phyloP scores from a whole-genome alignment of 2,797 vertebrate species.

The Bradypodion pumilum region DNA sequence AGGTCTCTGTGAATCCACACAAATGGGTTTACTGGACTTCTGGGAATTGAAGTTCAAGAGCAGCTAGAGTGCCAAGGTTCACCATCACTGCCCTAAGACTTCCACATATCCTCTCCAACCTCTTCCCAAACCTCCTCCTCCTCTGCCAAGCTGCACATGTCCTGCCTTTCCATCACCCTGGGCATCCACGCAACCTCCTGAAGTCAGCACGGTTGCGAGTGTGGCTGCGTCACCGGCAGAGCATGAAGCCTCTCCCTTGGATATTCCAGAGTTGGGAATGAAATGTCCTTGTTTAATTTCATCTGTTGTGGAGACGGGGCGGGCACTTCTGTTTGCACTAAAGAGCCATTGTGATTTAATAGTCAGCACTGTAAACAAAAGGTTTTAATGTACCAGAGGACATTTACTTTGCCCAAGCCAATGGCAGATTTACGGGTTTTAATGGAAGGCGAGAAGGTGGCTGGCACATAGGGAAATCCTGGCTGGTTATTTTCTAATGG shows the following conservation, averaged over 20 bases:
- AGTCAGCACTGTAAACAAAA: slow-evolving; percentile 53
- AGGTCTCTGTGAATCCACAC: too few relatives aligned
- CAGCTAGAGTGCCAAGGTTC: too few relatives aligned
- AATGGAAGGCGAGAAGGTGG: slow-evolving; percentile 55
- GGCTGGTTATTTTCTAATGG: slow-evolving; percentile 62
- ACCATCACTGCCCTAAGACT: too few relatives aligned
- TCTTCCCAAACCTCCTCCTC: too few relatives aligned
- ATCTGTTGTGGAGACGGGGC: slow-evolving; percentile 14
- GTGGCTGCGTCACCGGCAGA: rapidly evolving
- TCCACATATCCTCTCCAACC: too few relatives aligned
- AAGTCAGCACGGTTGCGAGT: background rate
- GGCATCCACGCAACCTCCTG: too few relatives aligned
- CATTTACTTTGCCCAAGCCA: slow-evolving; percentile 56
- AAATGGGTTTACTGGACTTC: too few relatives aligned
- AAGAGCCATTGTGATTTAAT: slow-evolving; percentile 37
- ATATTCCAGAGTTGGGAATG: background rate
- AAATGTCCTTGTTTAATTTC: slow-evolving; percentile 23
- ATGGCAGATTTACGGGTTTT: slow-evolving; percentile 65
- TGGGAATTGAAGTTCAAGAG: too few relatives aligned
- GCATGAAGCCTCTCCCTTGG: rapidly evolving
- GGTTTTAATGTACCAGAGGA: slow-evolving; percentile 44
- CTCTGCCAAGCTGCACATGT: too few relatives aligned
- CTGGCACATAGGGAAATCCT: slow-evolving; percentile 62
- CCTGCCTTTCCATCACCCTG: too few relatives aligned
- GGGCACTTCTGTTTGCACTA: slow-evolving; percentile 40